A percentile compares a stretch with the other conserved stretches of the same genome.
Conservation (phyloP, 2,113 vertebrate species). For the Nansenia antarctica region DNA sequence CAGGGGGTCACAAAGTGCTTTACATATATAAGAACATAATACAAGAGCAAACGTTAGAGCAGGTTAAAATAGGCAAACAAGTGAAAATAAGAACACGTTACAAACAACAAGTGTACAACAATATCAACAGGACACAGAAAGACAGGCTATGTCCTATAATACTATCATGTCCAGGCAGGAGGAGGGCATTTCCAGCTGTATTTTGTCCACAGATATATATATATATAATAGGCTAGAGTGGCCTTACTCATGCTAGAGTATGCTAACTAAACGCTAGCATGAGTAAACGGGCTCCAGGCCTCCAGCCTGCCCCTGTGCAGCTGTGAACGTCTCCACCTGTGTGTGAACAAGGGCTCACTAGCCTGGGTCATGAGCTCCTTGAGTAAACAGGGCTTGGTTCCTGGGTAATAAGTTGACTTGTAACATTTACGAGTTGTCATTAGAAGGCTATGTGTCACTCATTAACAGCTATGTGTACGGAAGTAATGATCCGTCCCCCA, state of each 20-base stretch:
- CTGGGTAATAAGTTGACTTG: constrained; percentile 23
- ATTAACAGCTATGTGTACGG: constrained; percentile 2
- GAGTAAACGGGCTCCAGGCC: not conserved
- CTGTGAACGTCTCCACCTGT: constrained; percentile 29
- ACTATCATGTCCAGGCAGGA: too few relatives aligned
- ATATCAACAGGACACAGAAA: too few relatives aligned
- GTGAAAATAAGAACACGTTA: too few relatives aligned
- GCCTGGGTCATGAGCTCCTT: constrained; percentile 27
- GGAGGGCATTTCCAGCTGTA: too few relatives aligned
- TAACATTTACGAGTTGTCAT: constrained; percentile 31
- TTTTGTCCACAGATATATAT: too few relatives aligned
- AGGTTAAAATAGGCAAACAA: too few relatives aligned
- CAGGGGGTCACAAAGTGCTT: too few relatives aligned
- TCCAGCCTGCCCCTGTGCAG: constrained; percentile 1
- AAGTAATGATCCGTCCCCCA: not conserved
- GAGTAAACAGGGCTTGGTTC: constrained; percentile 52
- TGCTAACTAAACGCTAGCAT: constrained; percentile 5
- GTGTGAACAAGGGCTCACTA: constrained; percentile 36
- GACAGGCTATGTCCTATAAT: too few relatives aligned
- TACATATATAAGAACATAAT: too few relatives aligned
- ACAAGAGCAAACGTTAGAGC: too few relatives aligned
- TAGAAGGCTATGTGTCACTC: not conserved
- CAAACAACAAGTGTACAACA: too few relatives aligned
- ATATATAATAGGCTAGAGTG: too few relatives aligned
- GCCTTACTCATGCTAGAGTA: not conserved